Percentiles rank a stretch among this genome's conserved stretches.
These are phyloP conservation scores for Eulemur macaco DNA, from an alignment of 2,113 vertebrate genomes.

Conservation along the genomic window DNA sequence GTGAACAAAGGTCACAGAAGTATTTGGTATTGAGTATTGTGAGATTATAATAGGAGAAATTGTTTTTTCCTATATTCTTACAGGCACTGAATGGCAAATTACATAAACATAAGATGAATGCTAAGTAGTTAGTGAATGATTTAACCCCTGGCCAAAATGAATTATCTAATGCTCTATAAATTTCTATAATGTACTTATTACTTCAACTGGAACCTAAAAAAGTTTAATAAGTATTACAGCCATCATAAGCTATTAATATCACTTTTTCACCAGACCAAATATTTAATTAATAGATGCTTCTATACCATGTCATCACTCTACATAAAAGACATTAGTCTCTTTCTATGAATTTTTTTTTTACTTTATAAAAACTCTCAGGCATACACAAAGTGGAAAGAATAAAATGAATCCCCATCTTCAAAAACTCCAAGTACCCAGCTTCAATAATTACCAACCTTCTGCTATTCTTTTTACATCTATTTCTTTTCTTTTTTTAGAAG, in stretches of 20 bases:
- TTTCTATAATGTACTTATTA: neutral
- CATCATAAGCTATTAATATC: neutral
- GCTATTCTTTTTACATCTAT: neutral
- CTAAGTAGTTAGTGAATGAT: neutral
- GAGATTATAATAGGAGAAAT: neutral
- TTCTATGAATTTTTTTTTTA: neutral
- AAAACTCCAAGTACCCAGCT: neutral
- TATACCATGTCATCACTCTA: neutral
- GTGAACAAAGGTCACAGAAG: neutral
- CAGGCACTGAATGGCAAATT: neutral
- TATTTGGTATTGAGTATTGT: neutral
- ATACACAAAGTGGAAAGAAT: neutral
- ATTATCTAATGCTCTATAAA: neutral
- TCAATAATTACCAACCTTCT: neutral
- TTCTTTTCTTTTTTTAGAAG: neutral
- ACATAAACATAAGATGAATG: neutral
- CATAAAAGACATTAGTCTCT: neutral
- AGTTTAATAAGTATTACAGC: neutral
- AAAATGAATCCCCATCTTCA: neutral
- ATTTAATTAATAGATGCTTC: neutral
- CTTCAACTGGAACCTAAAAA: neutral
- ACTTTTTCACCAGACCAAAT: neutral
- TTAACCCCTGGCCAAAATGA: neutral
- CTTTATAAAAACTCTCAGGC: constrained; percentile 17
- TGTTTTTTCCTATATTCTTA: neutral